A percentile compares a stretch with the other conserved stretches of the same genome.
Conservation (phyloP, 2,888 invertebrate genomes). For the Apantesis nais region DNA sequence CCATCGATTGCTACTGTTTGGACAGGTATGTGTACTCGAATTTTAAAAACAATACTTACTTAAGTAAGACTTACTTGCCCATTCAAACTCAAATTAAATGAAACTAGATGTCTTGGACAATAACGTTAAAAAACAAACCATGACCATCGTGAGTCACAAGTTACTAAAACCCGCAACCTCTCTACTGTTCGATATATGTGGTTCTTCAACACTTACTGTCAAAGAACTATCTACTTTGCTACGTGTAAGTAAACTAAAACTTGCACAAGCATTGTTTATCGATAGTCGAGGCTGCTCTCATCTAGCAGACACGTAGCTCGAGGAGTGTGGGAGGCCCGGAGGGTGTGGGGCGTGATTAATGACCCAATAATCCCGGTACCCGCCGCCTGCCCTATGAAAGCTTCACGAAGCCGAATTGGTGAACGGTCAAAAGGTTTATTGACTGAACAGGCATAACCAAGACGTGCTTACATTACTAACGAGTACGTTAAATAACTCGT, state of each 20-base stretch:
- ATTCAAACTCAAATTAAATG: not conserved
- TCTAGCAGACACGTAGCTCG: conserved; percentile 39
- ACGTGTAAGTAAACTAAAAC: conserved; percentile 12
- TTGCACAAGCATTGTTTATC: conserved; percentile 42
- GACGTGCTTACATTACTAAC: conserved; percentile 54
- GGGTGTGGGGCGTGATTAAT: conserved; percentile 79
- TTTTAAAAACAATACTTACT: too few relatives aligned
- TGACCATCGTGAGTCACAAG: not conserved
- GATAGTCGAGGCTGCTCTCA: conserved; percentile 46
- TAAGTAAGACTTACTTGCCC: not conserved
- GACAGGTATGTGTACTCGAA: too few relatives aligned
- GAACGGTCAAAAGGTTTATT: conserved; percentile 85
- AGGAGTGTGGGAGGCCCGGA: conserved; percentile 41
- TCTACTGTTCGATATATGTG: not conserved
- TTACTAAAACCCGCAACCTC: not conserved
- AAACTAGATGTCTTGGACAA: not conserved
- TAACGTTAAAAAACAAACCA: too few relatives aligned
- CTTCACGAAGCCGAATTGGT: conserved; percentile 85
- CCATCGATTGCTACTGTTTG: too few relatives aligned
- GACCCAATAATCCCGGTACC: conserved; percentile 80
- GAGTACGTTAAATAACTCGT: conserved; percentile 41
- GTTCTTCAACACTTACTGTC: not conserved
- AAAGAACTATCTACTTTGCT: conserved; percentile 9
- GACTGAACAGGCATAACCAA: conserved; percentile 71
- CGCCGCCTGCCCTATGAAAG: conserved; percentile 74